phyloP scores from a whole-genome alignment of 1,140 invertebrate species.

The Drosophila aff. region DNA sequence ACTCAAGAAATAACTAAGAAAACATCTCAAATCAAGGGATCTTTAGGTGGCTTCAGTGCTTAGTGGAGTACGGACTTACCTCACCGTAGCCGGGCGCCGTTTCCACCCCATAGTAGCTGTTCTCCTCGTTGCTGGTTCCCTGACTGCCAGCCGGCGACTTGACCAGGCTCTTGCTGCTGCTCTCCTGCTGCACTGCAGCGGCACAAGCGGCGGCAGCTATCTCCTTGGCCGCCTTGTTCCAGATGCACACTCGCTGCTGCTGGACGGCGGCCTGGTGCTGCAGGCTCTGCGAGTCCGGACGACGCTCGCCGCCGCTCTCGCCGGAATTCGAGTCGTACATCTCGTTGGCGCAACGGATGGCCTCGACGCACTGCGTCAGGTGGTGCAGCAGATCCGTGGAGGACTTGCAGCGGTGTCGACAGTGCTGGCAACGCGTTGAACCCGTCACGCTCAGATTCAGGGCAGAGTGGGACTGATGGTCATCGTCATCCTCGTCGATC shows the following conservation, averaged over 20 bases:
- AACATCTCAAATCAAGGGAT: not conserved
- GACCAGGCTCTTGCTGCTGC: constrained; percentile 29
- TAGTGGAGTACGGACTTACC: constrained; percentile 76
- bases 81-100: constrained; percentile 86
- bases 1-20: not conserved
- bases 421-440: constrained; percentile 93
- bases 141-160: constrained; percentile 50
- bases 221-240: constrained; percentile 85
- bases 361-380: constrained; percentile 88
- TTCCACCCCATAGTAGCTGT: constrained; percentile 86
- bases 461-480: constrained; percentile 78
- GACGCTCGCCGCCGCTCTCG: constrained; percentile 69
- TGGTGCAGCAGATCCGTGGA: constrained; percentile 91
- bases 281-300: constrained; percentile 45
- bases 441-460: constrained; percentile 85
- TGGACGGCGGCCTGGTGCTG: constrained; percentile 73
- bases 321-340: constrained; percentile 83
- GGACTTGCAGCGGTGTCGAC: constrained; percentile 93
- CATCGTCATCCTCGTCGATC: constrained; percentile 75
- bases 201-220: constrained; percentile 81
- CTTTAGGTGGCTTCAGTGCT: constrained; percentile 7
- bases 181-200: constrained; percentile 57
- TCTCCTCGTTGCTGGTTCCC: constrained; percentile 73
- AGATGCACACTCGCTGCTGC: constrained; percentile 88
- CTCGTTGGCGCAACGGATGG: constrained; percentile 85